Base-by-base conservation (phyloP, 2,888 invertebrate species). In the Empis stercorea region DNA sequence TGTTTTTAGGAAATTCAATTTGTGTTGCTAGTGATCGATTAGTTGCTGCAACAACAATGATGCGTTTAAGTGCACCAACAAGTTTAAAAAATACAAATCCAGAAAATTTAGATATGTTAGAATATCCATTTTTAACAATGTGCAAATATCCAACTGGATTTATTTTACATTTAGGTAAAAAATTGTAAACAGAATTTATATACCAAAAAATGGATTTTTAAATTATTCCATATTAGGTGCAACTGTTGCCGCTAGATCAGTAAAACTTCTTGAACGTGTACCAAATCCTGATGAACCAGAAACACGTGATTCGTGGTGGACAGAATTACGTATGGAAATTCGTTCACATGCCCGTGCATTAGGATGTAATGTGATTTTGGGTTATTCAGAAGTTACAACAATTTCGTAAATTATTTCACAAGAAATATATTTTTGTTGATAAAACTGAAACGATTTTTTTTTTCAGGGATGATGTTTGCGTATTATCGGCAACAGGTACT, bases 221-320 rank as follows among this genome's bases (percentile, higher is more conserved):
- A 27, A 27, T 17, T 23, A 23, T 20, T n/a, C n/a, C 11, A 27
- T 46, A 48, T 27, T 53, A 80, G 81, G 86, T 50, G 94, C 87
- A 14, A 79, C 85, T 4, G 89, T 92, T 30, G 84, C 85, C 52
- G 84, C 89, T 0, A 75, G 87, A 64, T 92, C 80, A 46, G 93
- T 80, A 45, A 92, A 92, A 68, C 70, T 91, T 27, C 67, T 92
- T 40, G 87, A 87, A 62, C 75, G 86, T 54, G 84, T 87, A 48
- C 80, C 82, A 40, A 87, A 86, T 67, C 76, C 84, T 44, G 89
- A 93, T 57, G 94, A 94, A 65, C 87, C 89, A 14, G 92, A 92
- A 62, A 84, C 87, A 4, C 76, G 95, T 38, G 94, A 95, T 59
- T 84, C 85, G 2, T 96, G 96, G 94, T 97, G 97, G 96, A 89